Evolutionary conservation across 2,113 vertebrate species (phyloP).

Genomic region (Crotalus tigris): DNA sequence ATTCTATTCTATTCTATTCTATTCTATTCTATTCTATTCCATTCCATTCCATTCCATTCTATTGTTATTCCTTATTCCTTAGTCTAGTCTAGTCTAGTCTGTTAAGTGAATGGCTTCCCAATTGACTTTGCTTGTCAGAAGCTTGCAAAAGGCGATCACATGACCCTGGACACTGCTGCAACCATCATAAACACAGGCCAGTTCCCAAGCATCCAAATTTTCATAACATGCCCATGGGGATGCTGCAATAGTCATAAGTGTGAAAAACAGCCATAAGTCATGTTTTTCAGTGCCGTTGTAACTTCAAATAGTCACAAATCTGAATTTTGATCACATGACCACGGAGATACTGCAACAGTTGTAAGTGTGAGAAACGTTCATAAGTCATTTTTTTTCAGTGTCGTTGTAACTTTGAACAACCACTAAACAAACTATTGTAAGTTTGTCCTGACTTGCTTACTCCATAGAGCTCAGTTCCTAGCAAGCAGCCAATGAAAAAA

Average conservation of each 20-base stretch:
- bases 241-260: background rate
- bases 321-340: no score
- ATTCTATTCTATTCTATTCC: no score
- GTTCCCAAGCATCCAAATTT: background rate
- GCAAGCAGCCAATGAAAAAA: background rate
- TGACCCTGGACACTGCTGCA: background rate
- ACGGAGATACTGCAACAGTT: no score
- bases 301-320: no score
- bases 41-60: no score
- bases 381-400: no score
- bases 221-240: background rate
- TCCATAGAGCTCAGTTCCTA: background rate
- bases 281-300: background rate
- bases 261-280: background rate
- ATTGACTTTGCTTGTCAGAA: background rate
- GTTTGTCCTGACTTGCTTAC: background rate
- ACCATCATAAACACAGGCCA: background rate
- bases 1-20: no score
- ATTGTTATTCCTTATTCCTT: no score
- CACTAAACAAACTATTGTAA: background rate
- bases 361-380: no score
- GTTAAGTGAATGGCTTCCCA: no score
- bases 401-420: background rate
- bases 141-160: background rate
- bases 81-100: no score